phyloP scores from a whole-genome alignment of 1,140 invertebrate species.

The Drosophila littoralis region DNA sequence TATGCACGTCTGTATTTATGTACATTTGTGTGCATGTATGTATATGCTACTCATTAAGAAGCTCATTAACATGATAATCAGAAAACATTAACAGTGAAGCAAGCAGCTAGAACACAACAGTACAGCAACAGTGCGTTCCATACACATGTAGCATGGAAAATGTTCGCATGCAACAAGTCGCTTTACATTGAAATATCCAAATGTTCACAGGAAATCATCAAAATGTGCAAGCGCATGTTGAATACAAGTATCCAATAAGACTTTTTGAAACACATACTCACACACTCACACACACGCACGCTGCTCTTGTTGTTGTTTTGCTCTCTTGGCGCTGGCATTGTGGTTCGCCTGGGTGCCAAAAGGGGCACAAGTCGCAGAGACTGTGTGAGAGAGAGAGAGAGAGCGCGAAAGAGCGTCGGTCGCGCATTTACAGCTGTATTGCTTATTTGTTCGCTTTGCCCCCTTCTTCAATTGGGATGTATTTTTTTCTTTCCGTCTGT shows the following conservation, averaged over 20 bases:
- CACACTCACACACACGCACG: neutral
- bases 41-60: conserved; percentile 11
- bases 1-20: neutral
- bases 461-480: conserved; percentile 20
- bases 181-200: conserved; percentile 75
- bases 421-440: conserved; percentile 34
- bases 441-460: conserved; percentile 47
- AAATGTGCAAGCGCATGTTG: conserved; percentile 67
- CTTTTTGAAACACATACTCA: conserved; percentile 29
- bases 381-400: conserved; percentile 12
- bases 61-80: conserved; percentile 36
- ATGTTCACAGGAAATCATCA: conserved; percentile 78
- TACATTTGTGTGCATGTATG: neutral
- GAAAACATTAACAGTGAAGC: conserved; percentile 28
- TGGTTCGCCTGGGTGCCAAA: conserved; percentile 28
- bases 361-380: conserved; percentile 13
- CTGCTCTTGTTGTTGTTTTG: conserved; percentile 25
- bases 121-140: conserved; percentile 6
- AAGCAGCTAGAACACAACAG: conserved; percentile 3
- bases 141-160: neutral
- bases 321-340: conserved; percentile 17
- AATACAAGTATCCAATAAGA: conserved; percentile 47
- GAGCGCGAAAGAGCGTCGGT: neutral
- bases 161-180: conserved; percentile 75
- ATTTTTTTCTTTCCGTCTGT: conserved; percentile 5